Conservation (phyloP, 2,113 vertebrate genomes). For the Axis porcinus region DNA sequence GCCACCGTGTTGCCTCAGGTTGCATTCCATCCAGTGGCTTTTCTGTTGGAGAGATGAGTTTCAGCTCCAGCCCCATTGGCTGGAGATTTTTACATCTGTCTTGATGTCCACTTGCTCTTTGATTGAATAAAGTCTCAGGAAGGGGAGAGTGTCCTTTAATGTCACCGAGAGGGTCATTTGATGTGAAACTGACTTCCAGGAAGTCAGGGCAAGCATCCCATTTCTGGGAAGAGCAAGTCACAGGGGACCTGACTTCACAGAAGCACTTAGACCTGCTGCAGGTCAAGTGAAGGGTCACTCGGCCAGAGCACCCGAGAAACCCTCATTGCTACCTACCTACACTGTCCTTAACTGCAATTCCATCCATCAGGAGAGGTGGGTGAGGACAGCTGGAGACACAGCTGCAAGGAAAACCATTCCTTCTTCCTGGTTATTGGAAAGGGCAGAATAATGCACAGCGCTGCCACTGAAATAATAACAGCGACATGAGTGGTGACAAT, state of each 20-base stretch:
- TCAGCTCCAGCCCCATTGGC: background rate
- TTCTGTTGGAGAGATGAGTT: background rate
- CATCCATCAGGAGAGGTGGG: background rate
- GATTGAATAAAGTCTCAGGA: background rate
- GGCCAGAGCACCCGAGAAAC: background rate
- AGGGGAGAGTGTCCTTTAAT: background rate
- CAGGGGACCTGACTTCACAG: background rate
- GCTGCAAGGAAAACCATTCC: background rate
- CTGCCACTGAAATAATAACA: background rate
- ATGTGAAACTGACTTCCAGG: background rate
- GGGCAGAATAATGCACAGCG: background rate
- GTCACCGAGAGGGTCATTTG: background rate
- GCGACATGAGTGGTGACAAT: background rate
- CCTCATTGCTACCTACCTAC: rapidly evolving
- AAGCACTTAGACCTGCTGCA: background rate
- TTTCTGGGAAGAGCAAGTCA: background rate
- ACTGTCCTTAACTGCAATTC: rapidly evolving
- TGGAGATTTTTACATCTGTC: background rate
- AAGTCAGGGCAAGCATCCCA: background rate
- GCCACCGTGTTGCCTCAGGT: background rate
- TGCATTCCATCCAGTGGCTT: background rate
- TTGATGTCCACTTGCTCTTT: background rate
- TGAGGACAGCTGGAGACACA: background rate
- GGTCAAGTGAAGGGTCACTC: background rate
- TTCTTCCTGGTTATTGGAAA: background rate